These are phyloP conservation scores for Chrysolina americana DNA, from an alignment of 2,888 invertebrate species.

Conservation along the genomic window DNA sequence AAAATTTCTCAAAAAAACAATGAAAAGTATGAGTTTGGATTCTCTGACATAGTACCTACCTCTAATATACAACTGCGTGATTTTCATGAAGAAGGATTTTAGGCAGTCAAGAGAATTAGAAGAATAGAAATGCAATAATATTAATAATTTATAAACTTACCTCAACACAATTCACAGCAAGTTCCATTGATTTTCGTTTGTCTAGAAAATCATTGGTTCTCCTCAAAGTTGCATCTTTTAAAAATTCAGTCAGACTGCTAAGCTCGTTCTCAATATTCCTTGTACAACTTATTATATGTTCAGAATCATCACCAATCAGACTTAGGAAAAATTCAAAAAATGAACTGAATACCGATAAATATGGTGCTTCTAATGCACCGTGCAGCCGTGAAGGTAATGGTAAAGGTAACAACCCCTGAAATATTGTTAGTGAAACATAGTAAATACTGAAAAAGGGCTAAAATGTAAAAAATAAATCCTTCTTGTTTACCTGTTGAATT, in stretches of 20 bases:
- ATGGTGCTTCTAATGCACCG: conserved; percentile 59
- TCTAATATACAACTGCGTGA: no score
- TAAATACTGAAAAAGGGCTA: no score
- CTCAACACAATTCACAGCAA: conserved; percentile 76
- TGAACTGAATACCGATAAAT: conserved; percentile 58
- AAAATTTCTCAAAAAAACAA: no score
- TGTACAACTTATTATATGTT: conserved; percentile 44
- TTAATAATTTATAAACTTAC: conserved; percentile 64
- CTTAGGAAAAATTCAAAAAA: conserved; percentile 60
- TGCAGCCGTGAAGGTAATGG: conserved; percentile 65
- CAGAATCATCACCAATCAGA: conserved; percentile 48
- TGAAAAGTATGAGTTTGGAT: no score
- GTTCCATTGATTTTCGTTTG: conserved; percentile 72
- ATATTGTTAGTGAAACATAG: neutral
- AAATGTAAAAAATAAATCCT: neutral
- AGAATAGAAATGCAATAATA: neutral
- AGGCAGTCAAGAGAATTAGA: no score
- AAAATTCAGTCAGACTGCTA: conserved; percentile 65
- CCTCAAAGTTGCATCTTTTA: conserved; percentile 64
- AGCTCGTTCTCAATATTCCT: conserved; percentile 49
- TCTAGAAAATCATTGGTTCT: conserved; percentile 66
- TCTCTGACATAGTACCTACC: no score
- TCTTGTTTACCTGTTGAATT: conserved; percentile 48
- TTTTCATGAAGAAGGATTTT: no score
- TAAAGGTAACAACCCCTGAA: conserved; percentile 59